Evolutionary conservation across 2,888 invertebrate genomes (phyloP).

Genomic region (Eueremaeus valkanovi): DNA sequence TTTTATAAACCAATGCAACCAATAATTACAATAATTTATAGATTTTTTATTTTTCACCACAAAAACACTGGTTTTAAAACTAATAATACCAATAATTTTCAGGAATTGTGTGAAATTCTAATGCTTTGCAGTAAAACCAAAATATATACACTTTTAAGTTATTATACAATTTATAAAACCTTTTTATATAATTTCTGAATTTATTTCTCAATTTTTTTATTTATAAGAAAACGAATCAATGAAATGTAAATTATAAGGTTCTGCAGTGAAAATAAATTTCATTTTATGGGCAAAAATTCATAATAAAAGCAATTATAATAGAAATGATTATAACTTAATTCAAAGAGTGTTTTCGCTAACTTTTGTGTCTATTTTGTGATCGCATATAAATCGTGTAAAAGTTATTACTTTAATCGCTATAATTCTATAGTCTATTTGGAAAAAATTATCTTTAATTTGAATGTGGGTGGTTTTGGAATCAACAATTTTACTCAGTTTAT

Average conservation of each 20-base stretch:
- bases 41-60: too few species aligned
- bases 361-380: constrained; percentile 8
- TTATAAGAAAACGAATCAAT: background rate
- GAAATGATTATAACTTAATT: constrained; percentile 12
- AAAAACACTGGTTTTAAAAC: too few species aligned
- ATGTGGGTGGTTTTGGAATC: constrained; percentile 13
- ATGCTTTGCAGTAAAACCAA: too few species aligned
- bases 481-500: constrained; percentile 13
- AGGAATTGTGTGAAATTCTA: too few species aligned
- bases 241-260: constrained; percentile 30
- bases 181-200: background rate
- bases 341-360: background rate
- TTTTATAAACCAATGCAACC: too few species aligned
- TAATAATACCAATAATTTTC: too few species aligned
- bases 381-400: constrained; percentile 25
- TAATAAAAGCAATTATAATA: background rate
- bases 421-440: background rate
- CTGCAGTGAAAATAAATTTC: background rate
- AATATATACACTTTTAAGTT: too few species aligned
- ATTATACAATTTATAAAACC: too few species aligned
- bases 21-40: too few species aligned
- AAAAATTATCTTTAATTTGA: constrained; percentile 7
- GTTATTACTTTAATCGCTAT: constrained; percentile 23
- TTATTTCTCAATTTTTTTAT: background rate
- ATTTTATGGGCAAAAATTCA: background rate